Evolutionary conservation across 2,888 invertebrate genomes (phyloP).

Genomic region (Parnassius mnemosyne): DNA sequence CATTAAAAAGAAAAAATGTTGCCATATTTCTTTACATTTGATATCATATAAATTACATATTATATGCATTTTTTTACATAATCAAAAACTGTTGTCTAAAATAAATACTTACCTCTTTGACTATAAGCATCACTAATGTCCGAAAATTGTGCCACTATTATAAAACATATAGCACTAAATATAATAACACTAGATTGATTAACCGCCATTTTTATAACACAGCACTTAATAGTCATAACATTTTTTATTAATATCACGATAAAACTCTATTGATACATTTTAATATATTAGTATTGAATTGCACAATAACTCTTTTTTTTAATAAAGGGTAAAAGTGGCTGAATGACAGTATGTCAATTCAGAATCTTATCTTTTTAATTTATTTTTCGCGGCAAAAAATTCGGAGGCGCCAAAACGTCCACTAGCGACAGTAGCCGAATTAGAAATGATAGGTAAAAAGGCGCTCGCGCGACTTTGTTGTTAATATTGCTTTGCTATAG

Average conservation of each 20-base stretch:
- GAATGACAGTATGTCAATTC: background rate
- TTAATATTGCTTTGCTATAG: conserved; percentile 69
- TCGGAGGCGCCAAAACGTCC: conserved; percentile 45
- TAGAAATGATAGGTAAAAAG: conserved; percentile 72
- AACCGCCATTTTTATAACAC: conserved; percentile 42
- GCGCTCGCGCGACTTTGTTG: conserved; percentile 54
- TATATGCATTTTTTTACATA: too few species aligned
- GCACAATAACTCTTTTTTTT: background rate
- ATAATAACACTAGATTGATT: conserved; percentile 34
- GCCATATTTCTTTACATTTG: too few species aligned
- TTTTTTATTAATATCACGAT: conserved; percentile 1
- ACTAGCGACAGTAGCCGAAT: conserved; percentile 53
- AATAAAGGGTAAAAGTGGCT: background rate
- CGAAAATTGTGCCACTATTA: conserved; percentile 44
- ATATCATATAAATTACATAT: too few species aligned
- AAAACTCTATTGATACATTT: conserved; percentile 4
- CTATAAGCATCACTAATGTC: conserved; percentile 55
- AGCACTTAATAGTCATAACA: conserved; percentile 27
- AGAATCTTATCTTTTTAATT: background rate
- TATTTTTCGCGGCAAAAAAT: conserved; percentile 4
- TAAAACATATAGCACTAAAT: conserved; percentile 39
- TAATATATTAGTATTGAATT: background rate
- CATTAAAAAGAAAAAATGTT: too few species aligned
- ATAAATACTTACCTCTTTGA: conserved; percentile 59
- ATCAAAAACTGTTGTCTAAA: background rate